Evolutionary conservation across 2,888 invertebrate species (phyloP).

Genomic region (Netelia inedita): DNA sequence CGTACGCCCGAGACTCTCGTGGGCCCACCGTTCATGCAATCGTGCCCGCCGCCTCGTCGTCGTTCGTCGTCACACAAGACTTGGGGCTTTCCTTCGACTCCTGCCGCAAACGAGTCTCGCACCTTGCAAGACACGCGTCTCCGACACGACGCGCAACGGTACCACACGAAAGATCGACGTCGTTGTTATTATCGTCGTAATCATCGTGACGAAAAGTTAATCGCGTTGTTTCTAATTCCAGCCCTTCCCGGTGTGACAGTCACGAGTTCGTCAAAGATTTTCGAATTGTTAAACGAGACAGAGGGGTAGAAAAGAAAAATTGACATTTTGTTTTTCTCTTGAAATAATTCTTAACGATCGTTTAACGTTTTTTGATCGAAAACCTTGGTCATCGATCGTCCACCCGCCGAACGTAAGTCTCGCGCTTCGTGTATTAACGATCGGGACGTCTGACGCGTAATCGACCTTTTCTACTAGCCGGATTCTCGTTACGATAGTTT

Average conservation of each 20-base stretch:
- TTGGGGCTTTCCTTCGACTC: slow-evolving; percentile 83
- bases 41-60: slow-evolving; percentile 69
- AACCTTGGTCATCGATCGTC: not conserved
- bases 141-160: slow-evolving; percentile 55
- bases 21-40: slow-evolving; percentile 49
- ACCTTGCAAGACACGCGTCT: slow-evolving; percentile 84
- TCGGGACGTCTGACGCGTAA: slow-evolving; percentile 25
- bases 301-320: not conserved
- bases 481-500: not conserved
- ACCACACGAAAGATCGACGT: slow-evolving; percentile 3
- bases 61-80: slow-evolving; percentile 80
- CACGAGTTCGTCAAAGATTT: not conserved
- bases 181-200: slow-evolving; percentile 9
- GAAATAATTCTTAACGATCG: not conserved
- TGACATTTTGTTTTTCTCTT: not conserved
- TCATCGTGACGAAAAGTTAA: not conserved
- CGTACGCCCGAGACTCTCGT: slow-evolving; percentile 76
- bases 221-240: not conserved
- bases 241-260: too few species aligned
- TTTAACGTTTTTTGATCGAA: not conserved
- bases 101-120: slow-evolving; percentile 84
- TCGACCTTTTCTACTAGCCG: slow-evolving; percentile 22
- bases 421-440: not conserved
- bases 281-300: not conserved
- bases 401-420: slow-evolving; percentile 20